Evolutionary conservation across 2,888 invertebrate species (phyloP), one percentile per base, ranked within the genome.

Genomic region (Vesta saturnalis): DNA sequence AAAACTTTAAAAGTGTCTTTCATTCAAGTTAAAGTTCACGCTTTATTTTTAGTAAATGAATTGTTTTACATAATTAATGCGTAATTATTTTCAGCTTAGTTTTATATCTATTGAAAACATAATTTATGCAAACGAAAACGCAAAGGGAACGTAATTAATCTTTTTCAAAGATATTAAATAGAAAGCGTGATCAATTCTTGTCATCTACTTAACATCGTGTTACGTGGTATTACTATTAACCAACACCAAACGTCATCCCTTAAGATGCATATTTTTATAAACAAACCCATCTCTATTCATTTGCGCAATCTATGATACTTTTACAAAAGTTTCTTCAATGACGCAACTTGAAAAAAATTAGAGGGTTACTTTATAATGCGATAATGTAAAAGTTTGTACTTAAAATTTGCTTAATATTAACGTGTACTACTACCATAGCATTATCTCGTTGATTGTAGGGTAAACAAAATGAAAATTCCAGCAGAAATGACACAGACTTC

Each of bases 41-140:
- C 65, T 69, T 64, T 64, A 69, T 65, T 69, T 69, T 69, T 69
- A 66, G 66, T 66, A 66, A 69, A 69, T 66, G 69, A 69, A 69
- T 69, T 69, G 69, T 69, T 69, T 69, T 66, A 69, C 69, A 66
- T 65, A 69, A 66, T 66, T 66, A 69, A 69, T 69, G 64, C 69
- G 59, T 69, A 64, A 69, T 69, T 66, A 69, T 69, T 69, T 69
- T 66, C 63, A 56, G 57, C 56, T 66, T 69, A 63, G 62, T 65
- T 66, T 69, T 63, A 65, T 60, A 63, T 69, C 63, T 49, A 66
- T 66, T 66, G 61, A 69, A 66, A 68, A 63, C 64, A 57, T 60
- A 62, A 63, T 64, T 68, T 60, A 64, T 68, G 64, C 68, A 68
- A 68, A 68, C 64, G 68, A 64, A 68, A 64, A 60, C 47, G 62